Evolutionary conservation across 2,797 vertebrate genomes (phyloP).

Genomic region (Sebastes iracundus): DNA sequence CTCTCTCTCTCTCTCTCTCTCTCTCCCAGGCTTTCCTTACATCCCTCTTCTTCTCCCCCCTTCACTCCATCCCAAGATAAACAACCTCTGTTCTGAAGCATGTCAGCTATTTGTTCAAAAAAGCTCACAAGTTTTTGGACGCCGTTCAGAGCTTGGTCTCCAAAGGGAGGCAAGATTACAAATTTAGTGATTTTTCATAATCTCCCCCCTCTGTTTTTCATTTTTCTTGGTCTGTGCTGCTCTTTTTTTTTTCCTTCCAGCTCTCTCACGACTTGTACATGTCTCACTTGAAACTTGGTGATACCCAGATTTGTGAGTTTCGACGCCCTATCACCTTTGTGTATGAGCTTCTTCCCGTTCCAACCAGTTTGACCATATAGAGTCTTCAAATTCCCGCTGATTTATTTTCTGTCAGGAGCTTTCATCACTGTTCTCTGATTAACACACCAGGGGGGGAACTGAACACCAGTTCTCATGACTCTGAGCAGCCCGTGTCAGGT

Average conservation of each 20-base stretch:
- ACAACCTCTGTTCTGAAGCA: slow-evolving; percentile 74
- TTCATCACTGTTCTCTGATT: slow-evolving; percentile 44
- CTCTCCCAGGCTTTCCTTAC: slow-evolving; percentile 54
- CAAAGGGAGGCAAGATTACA: slow-evolving; percentile 77
- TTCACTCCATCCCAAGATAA: slow-evolving; percentile 74
- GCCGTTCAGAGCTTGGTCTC: slow-evolving; percentile 69
- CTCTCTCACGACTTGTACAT: slow-evolving; percentile 54
- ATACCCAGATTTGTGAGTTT: slow-evolving; percentile 36
- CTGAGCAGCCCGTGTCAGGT: slow-evolving; percentile 19
- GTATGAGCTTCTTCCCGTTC: slow-evolving; percentile 18
- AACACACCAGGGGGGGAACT: slow-evolving; percentile 29
- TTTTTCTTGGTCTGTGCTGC: slow-evolving; percentile 41
- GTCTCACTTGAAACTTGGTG: slow-evolving; percentile 13
- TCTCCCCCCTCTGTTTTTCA: slow-evolving; percentile 59
- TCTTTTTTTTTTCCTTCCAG: neutral
- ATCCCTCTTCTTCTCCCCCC: slow-evolving; percentile 42
- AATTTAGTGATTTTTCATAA: slow-evolving; percentile 72
- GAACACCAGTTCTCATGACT: slow-evolving; percentile 48
- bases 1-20: slow-evolving; percentile 8
- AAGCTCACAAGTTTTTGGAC: slow-evolving; percentile 72
- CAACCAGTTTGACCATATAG: neutral
- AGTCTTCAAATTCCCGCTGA: slow-evolving; percentile 28
- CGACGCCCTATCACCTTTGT: slow-evolving; percentile 1
- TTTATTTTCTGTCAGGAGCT: slow-evolving; percentile 41
- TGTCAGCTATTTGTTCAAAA: slow-evolving; percentile 79